A percentile compares a stretch with the other conserved stretches of the same genome.
Conservation (phyloP, 2,113 vertebrate species). For the Pyxicephalus adspersus region DNA sequence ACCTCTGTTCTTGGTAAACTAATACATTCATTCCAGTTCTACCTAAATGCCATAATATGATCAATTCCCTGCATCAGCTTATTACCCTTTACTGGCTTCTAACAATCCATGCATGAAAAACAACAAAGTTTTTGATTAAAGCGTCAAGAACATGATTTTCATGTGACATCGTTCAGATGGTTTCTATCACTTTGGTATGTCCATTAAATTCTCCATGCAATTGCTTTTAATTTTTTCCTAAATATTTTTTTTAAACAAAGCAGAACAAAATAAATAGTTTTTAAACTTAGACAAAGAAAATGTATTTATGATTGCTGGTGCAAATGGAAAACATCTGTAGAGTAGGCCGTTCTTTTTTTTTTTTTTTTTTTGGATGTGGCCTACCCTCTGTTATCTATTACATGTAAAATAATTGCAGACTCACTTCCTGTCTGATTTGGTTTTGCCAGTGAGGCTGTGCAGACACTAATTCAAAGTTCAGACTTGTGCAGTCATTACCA, state of each 20-base stretch:
- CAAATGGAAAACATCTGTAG: slow-evolving; percentile 34
- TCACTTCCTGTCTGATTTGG: slow-evolving; percentile 22
- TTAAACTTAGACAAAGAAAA: slow-evolving; percentile 1
- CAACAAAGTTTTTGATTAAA: slow-evolving; percentile 10
- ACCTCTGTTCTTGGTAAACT: slow-evolving; percentile 64
- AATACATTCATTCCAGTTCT: slow-evolving; percentile 59
- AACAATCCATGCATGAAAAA: slow-evolving; percentile 39
- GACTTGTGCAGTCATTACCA: slow-evolving; percentile 11
- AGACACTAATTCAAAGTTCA: slow-evolving; percentile 2
- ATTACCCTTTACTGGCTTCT: slow-evolving; percentile 43
- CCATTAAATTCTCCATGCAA: not conserved
- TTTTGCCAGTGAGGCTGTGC: slow-evolving; percentile 7
- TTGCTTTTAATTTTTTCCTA: slow-evolving; percentile 6
- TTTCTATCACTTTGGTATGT: not conserved
- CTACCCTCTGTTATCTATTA: slow-evolving; percentile 47
- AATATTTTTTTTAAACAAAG: slow-evolving; percentile 19
- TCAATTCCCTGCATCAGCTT: slow-evolving; percentile 55
- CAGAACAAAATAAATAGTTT: slow-evolving; percentile 3
- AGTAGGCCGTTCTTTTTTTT: not conserved
- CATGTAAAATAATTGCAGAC: slow-evolving; percentile 17
- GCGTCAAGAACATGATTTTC: slow-evolving; percentile 10
- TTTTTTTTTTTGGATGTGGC: not conserved
- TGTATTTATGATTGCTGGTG: not conserved
- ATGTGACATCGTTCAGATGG: slow-evolving; percentile 1
- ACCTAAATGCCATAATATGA: slow-evolving; percentile 58